These are phyloP conservation scores for Cephalophus harveyi DNA, from an alignment of 2,113 vertebrate genomes.

Conservation along the genomic window DNA sequence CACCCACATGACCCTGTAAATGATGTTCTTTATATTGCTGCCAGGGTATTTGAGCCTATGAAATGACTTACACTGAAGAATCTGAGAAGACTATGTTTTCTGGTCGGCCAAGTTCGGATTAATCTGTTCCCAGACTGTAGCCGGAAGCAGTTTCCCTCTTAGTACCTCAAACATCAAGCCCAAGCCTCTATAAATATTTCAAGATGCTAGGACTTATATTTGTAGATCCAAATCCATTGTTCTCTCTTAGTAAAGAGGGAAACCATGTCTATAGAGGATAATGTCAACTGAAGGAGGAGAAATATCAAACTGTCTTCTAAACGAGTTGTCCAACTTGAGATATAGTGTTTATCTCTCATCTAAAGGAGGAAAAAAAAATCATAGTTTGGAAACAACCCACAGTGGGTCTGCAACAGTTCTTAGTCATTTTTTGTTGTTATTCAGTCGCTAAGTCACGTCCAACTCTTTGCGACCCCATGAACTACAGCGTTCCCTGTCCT, in stretches of 20 bases:
- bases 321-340: background rate
- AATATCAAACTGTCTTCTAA: background rate
- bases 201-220: background rate
- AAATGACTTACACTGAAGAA: background rate
- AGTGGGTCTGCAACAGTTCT: background rate
- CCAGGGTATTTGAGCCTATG: background rate
- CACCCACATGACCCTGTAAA: background rate
- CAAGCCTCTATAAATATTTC: background rate
- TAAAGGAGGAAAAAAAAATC: background rate
- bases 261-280: background rate
- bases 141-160: background rate
- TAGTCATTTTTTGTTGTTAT: background rate
- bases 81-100: background rate
- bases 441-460: background rate
- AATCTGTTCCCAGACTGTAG: background rate
- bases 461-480: background rate
- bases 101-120: background rate
- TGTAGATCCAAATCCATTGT: background rate
- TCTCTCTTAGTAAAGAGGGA: background rate
- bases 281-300: background rate
- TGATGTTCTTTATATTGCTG: background rate
- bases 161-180: background rate
- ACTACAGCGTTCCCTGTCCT: background rate
- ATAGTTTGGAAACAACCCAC: background rate
- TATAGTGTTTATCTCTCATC: background rate